Percentiles rank a stretch among this genome's conserved stretches.
phyloP scores from a whole-genome alignment of 2,888 invertebrate species.

The Phalera bucephala region DNA sequence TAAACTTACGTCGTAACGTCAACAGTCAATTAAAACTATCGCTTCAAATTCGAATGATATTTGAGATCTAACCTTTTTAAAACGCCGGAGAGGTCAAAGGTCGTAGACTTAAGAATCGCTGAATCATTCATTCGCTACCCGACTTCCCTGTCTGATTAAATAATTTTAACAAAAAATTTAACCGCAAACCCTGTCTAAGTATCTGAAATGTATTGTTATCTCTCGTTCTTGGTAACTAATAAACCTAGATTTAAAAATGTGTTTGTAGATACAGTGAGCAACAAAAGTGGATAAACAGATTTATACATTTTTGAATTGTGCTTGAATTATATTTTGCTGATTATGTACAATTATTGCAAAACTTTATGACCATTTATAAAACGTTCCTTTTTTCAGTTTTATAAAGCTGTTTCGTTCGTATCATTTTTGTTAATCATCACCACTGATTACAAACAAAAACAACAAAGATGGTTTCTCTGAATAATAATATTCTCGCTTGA shows the following conservation, averaged over 20 bases:
- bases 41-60: neutral
- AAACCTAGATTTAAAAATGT: conserved; percentile 3
- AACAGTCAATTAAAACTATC: neutral
- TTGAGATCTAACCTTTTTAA: neutral
- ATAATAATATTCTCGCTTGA: no score
- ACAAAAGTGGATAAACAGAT: neutral
- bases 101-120: neutral
- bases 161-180: neutral
- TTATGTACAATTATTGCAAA: no score
- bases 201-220: neutral
- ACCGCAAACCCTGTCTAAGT: neutral
- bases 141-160: conserved; percentile 2
- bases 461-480: no score
- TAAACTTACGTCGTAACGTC: no score
- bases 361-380: no score
- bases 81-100: neutral
- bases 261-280: conserved; percentile 9
- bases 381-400: no score
- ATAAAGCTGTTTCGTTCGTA: no score
- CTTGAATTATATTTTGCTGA: no score
- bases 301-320: no score
- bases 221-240: neutral
- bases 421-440: no score
- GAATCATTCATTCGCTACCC: neutral
- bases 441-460: no score